phyloP scores from a whole-genome alignment of 2,797 vertebrate species.

The Microtus agrestis region DNA sequence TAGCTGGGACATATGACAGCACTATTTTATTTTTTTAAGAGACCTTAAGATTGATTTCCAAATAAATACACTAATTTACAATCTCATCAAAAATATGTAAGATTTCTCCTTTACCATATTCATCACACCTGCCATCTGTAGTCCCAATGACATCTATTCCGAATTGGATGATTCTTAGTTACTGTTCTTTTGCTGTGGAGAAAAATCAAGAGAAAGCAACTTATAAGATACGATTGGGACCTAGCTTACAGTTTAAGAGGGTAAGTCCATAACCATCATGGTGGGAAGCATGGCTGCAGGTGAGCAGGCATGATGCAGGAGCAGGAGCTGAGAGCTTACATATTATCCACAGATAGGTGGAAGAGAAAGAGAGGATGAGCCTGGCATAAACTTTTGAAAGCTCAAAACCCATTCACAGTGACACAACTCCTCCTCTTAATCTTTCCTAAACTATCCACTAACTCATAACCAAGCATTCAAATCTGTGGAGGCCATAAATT shows the following conservation, averaged over 20 bases:
- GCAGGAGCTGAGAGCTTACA: not conserved
- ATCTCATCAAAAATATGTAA: not conserved
- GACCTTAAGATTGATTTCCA: not conserved
- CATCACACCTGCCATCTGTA: not conserved
- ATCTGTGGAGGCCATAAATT: not conserved
- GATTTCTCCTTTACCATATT: not conserved
- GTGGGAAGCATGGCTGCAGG: not conserved
- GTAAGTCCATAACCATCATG: not conserved
- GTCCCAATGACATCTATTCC: not conserved
- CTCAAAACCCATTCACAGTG: too few species aligned
- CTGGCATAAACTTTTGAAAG: too few species aligned
- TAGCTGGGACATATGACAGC: not conserved
- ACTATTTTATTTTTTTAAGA: not conserved
- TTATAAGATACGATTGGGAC: not conserved
- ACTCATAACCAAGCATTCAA: not conserved
- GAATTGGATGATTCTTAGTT: not conserved
- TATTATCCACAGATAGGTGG: not conserved
- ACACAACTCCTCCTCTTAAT: not conserved
- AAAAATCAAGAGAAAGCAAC: not conserved
- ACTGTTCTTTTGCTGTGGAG: not conserved
- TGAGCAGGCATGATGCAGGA: not conserved
- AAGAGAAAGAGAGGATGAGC: not conserved
- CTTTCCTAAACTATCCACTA: not conserved
- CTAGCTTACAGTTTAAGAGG: not conserved
- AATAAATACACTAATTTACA: not conserved